Conservation (phyloP, 2,113 vertebrate species). For the Micromys minutus region DNA sequence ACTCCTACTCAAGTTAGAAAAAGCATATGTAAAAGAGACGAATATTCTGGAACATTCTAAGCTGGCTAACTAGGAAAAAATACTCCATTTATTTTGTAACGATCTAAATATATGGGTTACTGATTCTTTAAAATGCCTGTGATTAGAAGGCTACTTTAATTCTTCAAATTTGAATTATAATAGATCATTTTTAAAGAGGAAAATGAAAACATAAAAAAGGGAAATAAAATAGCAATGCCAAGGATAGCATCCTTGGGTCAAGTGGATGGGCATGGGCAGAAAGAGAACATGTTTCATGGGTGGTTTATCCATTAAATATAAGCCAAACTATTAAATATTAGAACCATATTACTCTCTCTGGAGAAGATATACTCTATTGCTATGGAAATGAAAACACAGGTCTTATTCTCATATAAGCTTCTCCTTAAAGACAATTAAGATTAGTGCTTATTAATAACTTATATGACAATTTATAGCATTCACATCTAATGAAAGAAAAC, state of each 20-base stretch:
- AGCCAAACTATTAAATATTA: slow-evolving; percentile 21
- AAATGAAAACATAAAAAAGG: not conserved
- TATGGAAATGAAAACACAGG: not conserved
- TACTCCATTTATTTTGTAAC: slow-evolving; percentile 55
- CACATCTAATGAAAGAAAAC: not conserved
- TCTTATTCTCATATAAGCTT: not conserved
- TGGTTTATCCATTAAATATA: slow-evolving; percentile 25
- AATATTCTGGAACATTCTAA: slow-evolving; percentile 60
- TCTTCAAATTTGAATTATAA: slow-evolving; percentile 54
- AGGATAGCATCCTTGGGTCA: slow-evolving; percentile 25
- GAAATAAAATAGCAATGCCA: not conserved
- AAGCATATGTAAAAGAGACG: slow-evolving; percentile 72
- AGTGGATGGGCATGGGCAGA: not conserved
- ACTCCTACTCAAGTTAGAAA: slow-evolving; percentile 79
- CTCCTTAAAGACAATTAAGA: not conserved
- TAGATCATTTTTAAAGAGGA: not conserved
- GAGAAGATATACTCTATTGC: slow-evolving; percentile 15
- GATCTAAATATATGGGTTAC: slow-evolving; percentile 55
- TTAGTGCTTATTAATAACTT: slow-evolving; percentile 31
- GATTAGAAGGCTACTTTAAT: slow-evolving; percentile 50
- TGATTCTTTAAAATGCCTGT: slow-evolving; percentile 39
- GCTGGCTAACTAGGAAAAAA: slow-evolving; percentile 14
- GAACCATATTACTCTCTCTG: not conserved
- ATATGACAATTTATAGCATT: slow-evolving; percentile 41
- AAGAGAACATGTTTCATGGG: not conserved